Conservation (phyloP, 2,113 vertebrate genomes). For the Chionomys nivalis region DNA sequence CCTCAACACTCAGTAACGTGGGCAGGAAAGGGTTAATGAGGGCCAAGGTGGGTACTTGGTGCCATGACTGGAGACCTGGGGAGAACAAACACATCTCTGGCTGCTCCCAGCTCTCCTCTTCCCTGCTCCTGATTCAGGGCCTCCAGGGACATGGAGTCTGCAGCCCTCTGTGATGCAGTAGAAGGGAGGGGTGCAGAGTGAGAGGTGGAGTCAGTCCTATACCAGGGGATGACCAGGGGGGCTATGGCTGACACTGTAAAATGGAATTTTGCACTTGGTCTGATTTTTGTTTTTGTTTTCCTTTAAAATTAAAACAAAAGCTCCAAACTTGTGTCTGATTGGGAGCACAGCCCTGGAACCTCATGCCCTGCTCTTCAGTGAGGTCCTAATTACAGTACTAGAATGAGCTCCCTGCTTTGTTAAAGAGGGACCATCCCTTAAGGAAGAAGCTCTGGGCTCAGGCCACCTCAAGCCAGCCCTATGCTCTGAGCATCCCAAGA, state of each 20-base stretch:
- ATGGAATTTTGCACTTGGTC: constrained; percentile 79
- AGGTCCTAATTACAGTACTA: neutral
- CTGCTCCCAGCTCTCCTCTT: constrained; percentile 6
- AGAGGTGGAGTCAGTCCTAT: constrained; percentile 13
- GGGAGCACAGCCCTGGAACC: neutral
- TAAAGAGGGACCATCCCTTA: neutral
- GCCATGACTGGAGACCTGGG: constrained; percentile 69
- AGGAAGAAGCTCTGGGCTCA: neutral
- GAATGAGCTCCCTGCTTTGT: neutral
- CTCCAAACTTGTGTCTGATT: constrained; percentile 16
- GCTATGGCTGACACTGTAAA: constrained; percentile 75
- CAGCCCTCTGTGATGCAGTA: constrained; percentile 58
- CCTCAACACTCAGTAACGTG: neutral
- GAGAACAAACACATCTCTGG: neutral
- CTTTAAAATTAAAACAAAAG: constrained; percentile 82
- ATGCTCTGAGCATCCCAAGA: neutral
- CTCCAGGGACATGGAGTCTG: constrained; percentile 52
- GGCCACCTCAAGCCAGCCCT: neutral
- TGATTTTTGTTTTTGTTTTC: constrained; percentile 75
- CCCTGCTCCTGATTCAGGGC: constrained; percentile 18
- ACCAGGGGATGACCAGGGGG: constrained; percentile 26
- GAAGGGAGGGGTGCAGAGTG: neutral
- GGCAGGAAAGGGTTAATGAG: constrained; percentile 64
- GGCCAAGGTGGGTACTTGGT: constrained; percentile 64
- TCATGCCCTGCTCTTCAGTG: neutral